Conservation (phyloP, 37 sponge, comb jelly and placozoan genomes). For the Lycopodina hypogea region DNA sequence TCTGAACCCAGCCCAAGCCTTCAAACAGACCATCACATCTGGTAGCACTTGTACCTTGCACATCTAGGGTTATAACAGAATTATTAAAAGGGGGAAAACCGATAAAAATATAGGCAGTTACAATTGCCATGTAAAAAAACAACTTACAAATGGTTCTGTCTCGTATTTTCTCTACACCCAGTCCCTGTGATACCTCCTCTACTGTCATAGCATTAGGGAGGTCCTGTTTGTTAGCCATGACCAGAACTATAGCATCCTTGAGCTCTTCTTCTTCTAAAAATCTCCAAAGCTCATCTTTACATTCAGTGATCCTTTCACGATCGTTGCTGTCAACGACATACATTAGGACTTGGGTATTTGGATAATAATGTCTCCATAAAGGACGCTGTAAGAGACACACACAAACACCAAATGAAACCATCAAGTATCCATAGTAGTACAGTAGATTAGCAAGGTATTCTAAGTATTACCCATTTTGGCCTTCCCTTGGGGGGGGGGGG, state of each 20-base stretch:
- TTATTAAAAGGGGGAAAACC: no score
- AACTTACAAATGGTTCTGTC: slow-evolving; percentile 29
- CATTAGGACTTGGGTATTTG: slow-evolving; percentile 70
- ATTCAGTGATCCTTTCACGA: slow-evolving; percentile 67
- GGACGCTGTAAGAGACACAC: slow-evolving; percentile 52
- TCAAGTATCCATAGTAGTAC: no score
- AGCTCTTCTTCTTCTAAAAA: slow-evolving; percentile 72
- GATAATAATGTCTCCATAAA: slow-evolving; percentile 83
- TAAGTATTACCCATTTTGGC: no score
- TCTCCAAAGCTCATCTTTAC: slow-evolving; percentile 53
- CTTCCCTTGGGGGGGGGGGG: no score
- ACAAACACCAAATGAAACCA: no score
- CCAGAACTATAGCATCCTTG: slow-evolving; percentile 37
- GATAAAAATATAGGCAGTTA: no score
- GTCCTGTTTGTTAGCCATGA: slow-evolving; percentile 94
- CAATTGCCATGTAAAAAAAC: no score
- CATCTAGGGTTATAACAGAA: slow-evolving; percentile 25
- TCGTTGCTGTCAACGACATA: slow-evolving; percentile 93
- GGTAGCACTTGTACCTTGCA: slow-evolving; percentile 70
- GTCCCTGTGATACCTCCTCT: slow-evolving; percentile 56
- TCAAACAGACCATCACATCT: slow-evolving; percentile 81
- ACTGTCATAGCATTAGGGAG: slow-evolving; percentile 77
- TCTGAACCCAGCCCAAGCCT: slow-evolving; percentile 64
- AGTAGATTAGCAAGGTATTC: no score
- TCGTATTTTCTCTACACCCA: slow-evolving; percentile 50